A percentile compares a stretch with the other conserved stretches of the same genome.
phyloP scores from a whole-genome alignment of 2,113 vertebrate species.

The Sander lucioperca region DNA sequence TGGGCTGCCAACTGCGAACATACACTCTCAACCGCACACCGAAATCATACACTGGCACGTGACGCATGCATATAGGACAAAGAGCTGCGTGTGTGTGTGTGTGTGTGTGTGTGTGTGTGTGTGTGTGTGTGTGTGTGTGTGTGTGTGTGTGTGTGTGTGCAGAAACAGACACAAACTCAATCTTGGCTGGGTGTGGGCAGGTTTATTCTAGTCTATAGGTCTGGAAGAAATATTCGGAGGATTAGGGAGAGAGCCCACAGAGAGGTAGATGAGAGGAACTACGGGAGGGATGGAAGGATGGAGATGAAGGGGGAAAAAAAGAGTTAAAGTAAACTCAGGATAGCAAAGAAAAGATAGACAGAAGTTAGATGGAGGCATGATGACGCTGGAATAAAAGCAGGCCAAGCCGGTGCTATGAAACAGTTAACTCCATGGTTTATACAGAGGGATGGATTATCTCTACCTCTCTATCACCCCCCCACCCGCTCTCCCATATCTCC shows the following conservation, averaged over 20 bases:
- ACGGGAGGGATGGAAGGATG: conserved; percentile 42
- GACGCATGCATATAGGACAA: conserved; percentile 57
- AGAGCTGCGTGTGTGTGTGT: conserved; percentile 17
- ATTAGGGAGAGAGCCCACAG: conserved; percentile 60
- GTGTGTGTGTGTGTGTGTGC: conserved; percentile 34
- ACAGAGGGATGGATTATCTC: conserved; percentile 80
- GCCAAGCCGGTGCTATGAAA: conserved; percentile 66
- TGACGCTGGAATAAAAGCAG: conserved; percentile 48
- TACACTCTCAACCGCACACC: conserved; percentile 50
- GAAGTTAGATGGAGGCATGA: conserved; percentile 53
- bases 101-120: conserved; percentile 30
- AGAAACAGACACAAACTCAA: conserved; percentile 29
- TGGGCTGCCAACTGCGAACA: conserved; percentile 66
- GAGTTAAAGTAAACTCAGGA: conserved; percentile 23
- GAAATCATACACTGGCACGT: conserved; percentile 58
- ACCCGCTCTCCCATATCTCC: conserved; percentile 63
- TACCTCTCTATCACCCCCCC: conserved; percentile 58
- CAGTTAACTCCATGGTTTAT: conserved; percentile 74
- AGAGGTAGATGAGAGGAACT: conserved; percentile 65
- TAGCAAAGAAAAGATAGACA: conserved; percentile 9
- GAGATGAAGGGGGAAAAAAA: conserved; percentile 44
- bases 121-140: conserved; percentile 25
- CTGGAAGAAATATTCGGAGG: conserved; percentile 63
- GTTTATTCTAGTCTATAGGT: conserved; percentile 70
- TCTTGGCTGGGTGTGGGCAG: conserved; percentile 49